phyloP scores from a whole-genome alignment of 1,140 invertebrate species.

The Drosophila lacertosa region DNA sequence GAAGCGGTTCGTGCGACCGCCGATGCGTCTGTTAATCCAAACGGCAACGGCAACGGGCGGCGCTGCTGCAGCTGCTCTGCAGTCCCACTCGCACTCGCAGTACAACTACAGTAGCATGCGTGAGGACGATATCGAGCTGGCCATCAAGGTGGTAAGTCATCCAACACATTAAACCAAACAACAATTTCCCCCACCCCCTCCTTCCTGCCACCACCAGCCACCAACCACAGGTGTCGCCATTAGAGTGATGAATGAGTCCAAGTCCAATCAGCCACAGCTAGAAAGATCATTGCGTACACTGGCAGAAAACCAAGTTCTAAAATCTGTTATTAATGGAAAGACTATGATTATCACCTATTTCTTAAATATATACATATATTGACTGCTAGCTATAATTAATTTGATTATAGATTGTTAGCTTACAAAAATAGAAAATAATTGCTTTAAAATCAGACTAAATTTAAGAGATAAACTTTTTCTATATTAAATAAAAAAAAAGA shows the following conservation, averaged over 20 bases:
- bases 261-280: not conserved
- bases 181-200: not conserved
- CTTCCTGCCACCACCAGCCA: not conserved
- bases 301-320: not conserved
- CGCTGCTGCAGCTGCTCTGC: conserved; percentile 69
- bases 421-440: no score
- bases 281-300: conserved; percentile 5
- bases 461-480: no score
- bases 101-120: conserved; percentile 87
- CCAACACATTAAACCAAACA: not conserved
- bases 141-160: conserved; percentile 90
- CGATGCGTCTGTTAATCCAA: conserved; percentile 77
- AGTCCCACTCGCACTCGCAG: conserved; percentile 70
- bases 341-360: no score
- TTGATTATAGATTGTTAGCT: no score
- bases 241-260: conserved; percentile 33
- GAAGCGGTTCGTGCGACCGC: conserved; percentile 46
- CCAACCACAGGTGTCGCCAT: conserved; percentile 15
- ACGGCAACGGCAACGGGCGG: conserved; percentile 67
- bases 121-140: conserved; percentile 96
- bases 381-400: no score
- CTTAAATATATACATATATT: no score
- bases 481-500: no score
- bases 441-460: no score
- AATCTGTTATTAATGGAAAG: no score